These are phyloP conservation scores for Speoplatyrhinus poulsoni DNA, from an alignment of 2,113 vertebrate genomes.

Conservation along the genomic window DNA sequence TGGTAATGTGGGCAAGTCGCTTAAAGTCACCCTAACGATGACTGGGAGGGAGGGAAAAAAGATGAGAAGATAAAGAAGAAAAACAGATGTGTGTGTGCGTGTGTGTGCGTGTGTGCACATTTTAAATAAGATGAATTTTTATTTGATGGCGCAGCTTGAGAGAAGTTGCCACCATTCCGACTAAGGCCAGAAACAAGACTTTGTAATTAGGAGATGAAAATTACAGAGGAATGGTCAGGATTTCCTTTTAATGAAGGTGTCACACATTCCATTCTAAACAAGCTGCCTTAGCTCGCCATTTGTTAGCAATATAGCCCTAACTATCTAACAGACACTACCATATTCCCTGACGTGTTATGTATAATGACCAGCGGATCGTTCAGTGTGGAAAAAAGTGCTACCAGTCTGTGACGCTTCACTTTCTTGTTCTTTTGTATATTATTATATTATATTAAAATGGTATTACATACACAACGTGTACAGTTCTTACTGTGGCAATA, in stretches of 20 bases:
- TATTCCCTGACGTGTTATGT: constrained; percentile 68
- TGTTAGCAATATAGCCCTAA: constrained; percentile 70
- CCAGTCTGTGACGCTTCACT: constrained; percentile 24
- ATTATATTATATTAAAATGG: too few species aligned
- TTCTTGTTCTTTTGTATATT: neutral
- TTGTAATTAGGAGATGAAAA: constrained; percentile 68
- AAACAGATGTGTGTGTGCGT: neutral
- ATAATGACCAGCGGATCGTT: constrained; percentile 61
- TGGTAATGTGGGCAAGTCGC: constrained; percentile 38
- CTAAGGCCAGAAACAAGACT: constrained; percentile 53
- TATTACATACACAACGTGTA: too few species aligned
- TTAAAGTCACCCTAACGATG: constrained; percentile 51
- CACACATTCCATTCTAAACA: constrained; percentile 61
- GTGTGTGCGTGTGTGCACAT: constrained; percentile 6
- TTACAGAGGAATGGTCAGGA: constrained; percentile 43
- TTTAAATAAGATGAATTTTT: constrained; percentile 60
- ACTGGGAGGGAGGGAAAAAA: constrained; percentile 14
- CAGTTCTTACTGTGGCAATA: too few species aligned
- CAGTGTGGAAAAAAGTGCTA: neutral
- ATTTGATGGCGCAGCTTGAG: constrained; percentile 42
- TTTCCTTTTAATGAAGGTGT: constrained; percentile 71
- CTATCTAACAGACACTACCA: constrained; percentile 54
- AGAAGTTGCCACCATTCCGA: constrained; percentile 42
- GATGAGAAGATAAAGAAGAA: constrained; percentile 14
- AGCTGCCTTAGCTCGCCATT: constrained; percentile 59